Evolutionary conservation across 2,113 vertebrate species (phyloP).

Genomic region (Dipodomys stephensi): DNA sequence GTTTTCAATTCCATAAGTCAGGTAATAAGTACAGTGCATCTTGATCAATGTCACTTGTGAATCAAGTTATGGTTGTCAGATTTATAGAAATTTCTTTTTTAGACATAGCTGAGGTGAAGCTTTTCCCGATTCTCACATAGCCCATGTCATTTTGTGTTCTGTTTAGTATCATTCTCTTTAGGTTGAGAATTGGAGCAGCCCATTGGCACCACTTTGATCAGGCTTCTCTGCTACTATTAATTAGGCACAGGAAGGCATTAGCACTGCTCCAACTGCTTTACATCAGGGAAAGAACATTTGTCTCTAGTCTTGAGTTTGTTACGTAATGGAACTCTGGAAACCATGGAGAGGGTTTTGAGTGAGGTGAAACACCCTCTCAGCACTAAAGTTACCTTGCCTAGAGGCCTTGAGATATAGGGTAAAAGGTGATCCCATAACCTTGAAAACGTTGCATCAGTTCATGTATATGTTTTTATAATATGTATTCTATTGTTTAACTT

Average conservation of each 20-base stretch:
- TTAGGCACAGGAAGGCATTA: neutral
- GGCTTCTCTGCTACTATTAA: neutral
- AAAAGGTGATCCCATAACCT: neutral
- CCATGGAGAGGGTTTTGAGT: neutral
- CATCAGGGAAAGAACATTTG: neutral
- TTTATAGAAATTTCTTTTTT: too few relatives aligned
- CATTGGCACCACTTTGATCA: neutral
- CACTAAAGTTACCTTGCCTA: neutral
- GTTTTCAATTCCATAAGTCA: too few relatives aligned
- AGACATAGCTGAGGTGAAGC: too few relatives aligned
- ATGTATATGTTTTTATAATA: neutral
- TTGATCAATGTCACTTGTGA: too few relatives aligned
- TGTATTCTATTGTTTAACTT: neutral
- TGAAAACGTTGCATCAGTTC: neutral
- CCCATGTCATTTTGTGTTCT: neutral
- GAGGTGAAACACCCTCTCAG: neutral
- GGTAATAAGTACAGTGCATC: too few relatives aligned
- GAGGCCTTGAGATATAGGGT: neutral
- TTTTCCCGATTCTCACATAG: too few relatives aligned
- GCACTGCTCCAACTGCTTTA: conserved; percentile 32
- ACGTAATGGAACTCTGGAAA: conserved; percentile 48
- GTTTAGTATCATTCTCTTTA: neutral
- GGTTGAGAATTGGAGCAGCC: neutral
- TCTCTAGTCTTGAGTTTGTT: conserved; percentile 49
- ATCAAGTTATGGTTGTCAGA: too few relatives aligned